Evolutionary conservation across 1,140 invertebrate species (phyloP), one percentile per base, ranked within the genome.

Genomic region (Drosophila navojoa): DNA sequence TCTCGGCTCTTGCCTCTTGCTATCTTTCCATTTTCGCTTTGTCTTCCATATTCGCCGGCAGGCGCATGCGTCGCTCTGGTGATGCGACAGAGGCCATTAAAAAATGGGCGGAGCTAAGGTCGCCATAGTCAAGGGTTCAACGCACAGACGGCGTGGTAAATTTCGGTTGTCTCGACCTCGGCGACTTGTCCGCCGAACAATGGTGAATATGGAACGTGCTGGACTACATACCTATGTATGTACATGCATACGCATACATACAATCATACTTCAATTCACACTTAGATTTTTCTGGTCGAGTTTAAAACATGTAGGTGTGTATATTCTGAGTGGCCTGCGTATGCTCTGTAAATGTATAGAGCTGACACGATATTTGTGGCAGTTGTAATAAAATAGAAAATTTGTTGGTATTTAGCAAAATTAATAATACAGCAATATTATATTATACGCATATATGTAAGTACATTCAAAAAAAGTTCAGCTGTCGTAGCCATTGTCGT

Each of bases 81-180:
- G 57, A 35, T 45, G 71, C 44, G 59, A 40, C 68, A 69, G 84
- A 69, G 84, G 74, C 84, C 84, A 89, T 89, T 89, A 84, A 89
- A 89, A 89, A 89, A 89, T 77, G 84, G 84, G 84, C 84, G 84
- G 84, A 89, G 84, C 77, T 71, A 89, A 86, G 49, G 59, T 70
- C 47, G 76, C 78, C 77, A 71, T 32, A 55, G 66, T 44, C 64
- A 62, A 73, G 63, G 71, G 55, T 74, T 72, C 68, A 72, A 54
- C 52, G 55, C 68, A 72, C 69, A 71, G 55, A 11, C 25, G 27
- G 29, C 15, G 79, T 89, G 84, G 84, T 89, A 85, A 75, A 71
- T 84, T 89, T 77, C 38, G 13, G 5, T 13, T 54, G 29, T 13
- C 44, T 16, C 47, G 10, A n/a, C 27, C 50, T 22, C 22, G 22